Base-by-base conservation (phyloP, 2,888 invertebrate genomes). In the Phlogophora meticulosa region DNA sequence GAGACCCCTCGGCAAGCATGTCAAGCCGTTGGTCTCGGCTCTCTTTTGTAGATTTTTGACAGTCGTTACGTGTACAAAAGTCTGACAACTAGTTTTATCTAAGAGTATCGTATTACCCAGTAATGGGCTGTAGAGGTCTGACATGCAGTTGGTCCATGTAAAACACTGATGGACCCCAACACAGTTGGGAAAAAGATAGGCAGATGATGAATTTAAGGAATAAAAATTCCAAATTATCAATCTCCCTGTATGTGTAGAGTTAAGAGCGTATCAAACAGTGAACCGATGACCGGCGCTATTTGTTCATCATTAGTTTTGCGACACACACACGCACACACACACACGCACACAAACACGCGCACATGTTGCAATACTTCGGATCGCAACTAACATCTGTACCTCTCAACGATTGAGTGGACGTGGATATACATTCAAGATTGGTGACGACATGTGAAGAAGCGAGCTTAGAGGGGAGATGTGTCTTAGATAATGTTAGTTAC, bases 321-420 rank as follows among this genome's bases (percentile, higher is more conserved):
- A 76, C 55, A 67, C 22, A 17, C 1, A 1, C 73, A 17, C 1
- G 0, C 73, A 17, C 22, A 45, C 13, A 7, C 45, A n/a, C n/a
- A n/a, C n/a, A n/a, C n/a, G n/a, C 55, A 67, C 22, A 17, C 1
- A 1, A 63, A 17, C 1, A 1, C 73, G 13, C 22, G 22, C 13
- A 7, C 45, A 42, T 15, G 20, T 22, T 28, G 75, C 67, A 43
- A 67, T 36, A 65, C 13, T 51, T 68, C 7, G 69, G 34, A 68
- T 45, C 10, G 68, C 45, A 17, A 68, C 68, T 75, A 22, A 76
- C 34, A 53, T 51, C 51, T 75, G 11, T 11, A 49, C 40, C 74
- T 74, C 34, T 22, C 40, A 1, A 1, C 40, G 17, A 13, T 15
- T 17, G 22, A 74, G 34, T 28, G 48, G 4, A 36, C 13, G 40